phyloP scores from a whole-genome alignment of 1,140 invertebrate species.

The Ooceraea biroi region DNA sequence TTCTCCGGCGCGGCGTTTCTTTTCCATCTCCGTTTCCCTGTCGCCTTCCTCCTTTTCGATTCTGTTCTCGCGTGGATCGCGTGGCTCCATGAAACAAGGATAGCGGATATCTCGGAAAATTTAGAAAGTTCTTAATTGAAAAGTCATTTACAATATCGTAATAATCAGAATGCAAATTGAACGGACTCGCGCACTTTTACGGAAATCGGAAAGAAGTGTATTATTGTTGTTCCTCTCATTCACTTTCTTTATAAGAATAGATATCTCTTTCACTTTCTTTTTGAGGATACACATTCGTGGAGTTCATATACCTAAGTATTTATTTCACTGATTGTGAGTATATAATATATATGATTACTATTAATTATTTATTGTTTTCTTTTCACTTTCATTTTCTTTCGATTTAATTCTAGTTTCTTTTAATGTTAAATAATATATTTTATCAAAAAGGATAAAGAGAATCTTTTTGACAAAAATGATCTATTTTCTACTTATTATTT shows the following conservation, averaged over 20 bases:
- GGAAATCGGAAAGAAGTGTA: constrained; percentile 25
- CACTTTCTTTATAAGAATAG: no score
- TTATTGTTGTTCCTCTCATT: no score
- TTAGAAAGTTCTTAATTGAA: constrained; percentile 67
- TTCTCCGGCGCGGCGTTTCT: constrained; percentile 71
- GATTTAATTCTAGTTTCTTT: not conserved
- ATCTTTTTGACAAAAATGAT: no score
- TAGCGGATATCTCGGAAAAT: constrained; percentile 51
- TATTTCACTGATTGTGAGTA: no score
- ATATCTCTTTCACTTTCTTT: not conserved
- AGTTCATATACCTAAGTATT: no score
- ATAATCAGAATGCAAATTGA: constrained; percentile 3
- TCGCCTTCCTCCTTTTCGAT: not conserved
- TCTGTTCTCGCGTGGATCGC: not conserved
- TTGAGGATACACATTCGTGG: not conserved
- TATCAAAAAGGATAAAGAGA: not conserved
- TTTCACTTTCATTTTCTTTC: no score
- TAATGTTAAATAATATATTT: not conserved
- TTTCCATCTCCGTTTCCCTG: constrained; percentile 11
- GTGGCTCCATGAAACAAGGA: not conserved
- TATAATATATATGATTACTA: no score
- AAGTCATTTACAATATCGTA: not conserved
- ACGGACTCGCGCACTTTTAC: constrained; percentile 1
- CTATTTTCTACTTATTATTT: not conserved
- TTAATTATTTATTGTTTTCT: no score